Conservation (phyloP, 2,113 vertebrate genomes). For the Erythrolamprus reginae region DNA sequence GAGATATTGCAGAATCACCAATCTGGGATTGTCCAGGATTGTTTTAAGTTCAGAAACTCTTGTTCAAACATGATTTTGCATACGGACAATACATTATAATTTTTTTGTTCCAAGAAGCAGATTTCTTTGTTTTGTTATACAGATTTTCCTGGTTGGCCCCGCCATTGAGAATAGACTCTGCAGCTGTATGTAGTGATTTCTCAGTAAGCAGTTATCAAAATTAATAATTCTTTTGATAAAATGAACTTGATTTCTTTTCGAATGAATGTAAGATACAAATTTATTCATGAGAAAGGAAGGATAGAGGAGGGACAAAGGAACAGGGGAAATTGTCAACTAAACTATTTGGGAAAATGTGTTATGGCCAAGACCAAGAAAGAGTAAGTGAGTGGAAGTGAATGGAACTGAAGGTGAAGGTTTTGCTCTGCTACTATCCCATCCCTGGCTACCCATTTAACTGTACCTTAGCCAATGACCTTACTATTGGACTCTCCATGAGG, state of each 20-base stretch:
- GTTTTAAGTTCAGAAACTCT: background rate
- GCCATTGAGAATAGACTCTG: background rate
- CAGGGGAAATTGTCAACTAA: background rate
- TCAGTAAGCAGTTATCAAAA: background rate
- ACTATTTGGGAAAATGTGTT: background rate
- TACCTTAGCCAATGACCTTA: slow-evolving; percentile 71
- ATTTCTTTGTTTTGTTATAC: background rate
- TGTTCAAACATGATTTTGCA: background rate
- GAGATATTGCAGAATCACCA: background rate
- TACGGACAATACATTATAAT: background rate
- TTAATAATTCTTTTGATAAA: background rate
- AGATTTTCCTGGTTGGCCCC: background rate
- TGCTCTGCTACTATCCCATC: background rate
- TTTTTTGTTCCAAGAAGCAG: background rate
- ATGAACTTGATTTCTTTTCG: background rate
- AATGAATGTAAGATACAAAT: background rate
- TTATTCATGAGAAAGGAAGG: background rate
- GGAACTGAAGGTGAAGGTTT: background rate
- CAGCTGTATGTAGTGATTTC: background rate
- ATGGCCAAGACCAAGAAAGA: background rate
- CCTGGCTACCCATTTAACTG: background rate
- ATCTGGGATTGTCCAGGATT: background rate
- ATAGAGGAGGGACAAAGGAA: background rate
- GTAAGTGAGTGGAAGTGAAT: background rate
- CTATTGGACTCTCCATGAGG: slow-evolving; percentile 95